Evolutionary conservation across 2,888 invertebrate genomes (phyloP).

Genomic region (Hemaris fuciformis): DNA sequence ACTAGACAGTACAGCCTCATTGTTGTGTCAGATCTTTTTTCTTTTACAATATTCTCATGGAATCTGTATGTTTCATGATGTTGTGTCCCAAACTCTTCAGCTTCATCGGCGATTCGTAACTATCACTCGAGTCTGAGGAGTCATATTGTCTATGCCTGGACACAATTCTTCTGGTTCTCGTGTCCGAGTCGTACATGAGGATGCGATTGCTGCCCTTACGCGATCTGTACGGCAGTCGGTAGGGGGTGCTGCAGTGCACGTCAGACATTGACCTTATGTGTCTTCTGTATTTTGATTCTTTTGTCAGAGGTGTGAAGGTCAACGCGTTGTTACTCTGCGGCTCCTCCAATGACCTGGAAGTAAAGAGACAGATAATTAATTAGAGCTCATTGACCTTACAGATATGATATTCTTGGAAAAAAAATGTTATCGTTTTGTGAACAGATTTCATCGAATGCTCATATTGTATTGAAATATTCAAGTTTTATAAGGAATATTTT

Average conservation of each 20-base stretch:
- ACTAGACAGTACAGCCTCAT: slow-evolving; percentile 61
- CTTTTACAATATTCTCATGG: slow-evolving; percentile 70
- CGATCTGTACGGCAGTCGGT: slow-evolving; percentile 59
- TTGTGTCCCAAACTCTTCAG: slow-evolving; percentile 59
- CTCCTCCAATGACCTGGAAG: slow-evolving; percentile 67
- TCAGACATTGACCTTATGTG: slow-evolving; percentile 77
- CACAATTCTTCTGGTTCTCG: slow-evolving; percentile 56
- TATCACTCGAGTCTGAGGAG: slow-evolving; percentile 71
- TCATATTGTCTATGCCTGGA: slow-evolving; percentile 51
- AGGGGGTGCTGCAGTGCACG: slow-evolving; percentile 73
- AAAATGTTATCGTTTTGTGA: neutral
- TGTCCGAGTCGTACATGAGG: slow-evolving; percentile 71
- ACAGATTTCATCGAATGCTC: neutral
- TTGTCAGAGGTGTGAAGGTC: slow-evolving; percentile 62
- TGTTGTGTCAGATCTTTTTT: slow-evolving; percentile 37
- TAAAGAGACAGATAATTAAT: no score
- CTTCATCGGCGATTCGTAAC: slow-evolving; percentile 54
- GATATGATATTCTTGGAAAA: neutral
- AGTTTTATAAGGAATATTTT: neutral
- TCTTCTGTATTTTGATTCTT: slow-evolving; percentile 63
- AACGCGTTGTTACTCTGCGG: slow-evolving; percentile 46
- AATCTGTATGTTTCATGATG: slow-evolving; percentile 70
- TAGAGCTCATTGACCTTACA: neutral
- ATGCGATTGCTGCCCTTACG: slow-evolving; percentile 58
- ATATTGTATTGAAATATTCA: neutral